Evolutionary conservation across 2,888 invertebrate genomes (phyloP).

Genomic region (Nipponacmea schrenckii): DNA sequence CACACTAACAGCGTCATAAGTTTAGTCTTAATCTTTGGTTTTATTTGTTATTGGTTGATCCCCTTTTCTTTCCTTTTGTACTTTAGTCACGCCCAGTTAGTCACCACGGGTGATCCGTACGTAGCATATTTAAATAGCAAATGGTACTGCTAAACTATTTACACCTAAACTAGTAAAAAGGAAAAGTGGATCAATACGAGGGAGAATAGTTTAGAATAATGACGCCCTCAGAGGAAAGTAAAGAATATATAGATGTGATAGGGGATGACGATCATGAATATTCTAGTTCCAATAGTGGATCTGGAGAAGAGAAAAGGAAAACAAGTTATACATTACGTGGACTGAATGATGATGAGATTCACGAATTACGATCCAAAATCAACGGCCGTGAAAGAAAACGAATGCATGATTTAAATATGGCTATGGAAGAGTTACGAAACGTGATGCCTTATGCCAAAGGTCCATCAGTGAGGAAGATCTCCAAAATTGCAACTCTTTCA

Average conservation of each 20-base stretch:
- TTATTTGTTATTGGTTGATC: background rate
- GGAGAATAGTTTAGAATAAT: background rate
- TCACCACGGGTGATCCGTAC: constrained; percentile 4
- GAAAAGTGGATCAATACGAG: no score
- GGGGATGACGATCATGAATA: constrained; percentile 18
- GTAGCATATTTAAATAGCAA: background rate
- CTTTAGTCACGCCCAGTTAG: background rate
- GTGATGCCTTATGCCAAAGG: constrained; percentile 58
- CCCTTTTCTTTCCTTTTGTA: background rate
- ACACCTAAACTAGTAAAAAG: no score
- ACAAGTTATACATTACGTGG: constrained; percentile 71
- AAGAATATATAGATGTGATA: constrained; percentile 23
- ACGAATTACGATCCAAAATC: constrained; percentile 49
- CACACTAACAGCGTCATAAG: background rate
- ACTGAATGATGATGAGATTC: constrained; percentile 30
- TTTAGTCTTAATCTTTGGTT: background rate
- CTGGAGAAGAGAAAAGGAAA: constrained; percentile 5
- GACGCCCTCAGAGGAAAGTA: constrained; percentile 18
- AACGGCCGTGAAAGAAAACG: constrained; percentile 67
- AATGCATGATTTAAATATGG: constrained; percentile 68
- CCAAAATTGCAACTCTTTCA: constrained; percentile 55
- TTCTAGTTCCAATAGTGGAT: background rate
- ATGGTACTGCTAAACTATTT: no score
- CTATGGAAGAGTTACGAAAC: constrained; percentile 58
- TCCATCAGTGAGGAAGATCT: constrained; percentile 55